Evolutionary conservation across 1,140 invertebrate species (phyloP), one percentile per base, ranked within the genome.

Genomic region (Sweltsa coloradensis): DNA sequence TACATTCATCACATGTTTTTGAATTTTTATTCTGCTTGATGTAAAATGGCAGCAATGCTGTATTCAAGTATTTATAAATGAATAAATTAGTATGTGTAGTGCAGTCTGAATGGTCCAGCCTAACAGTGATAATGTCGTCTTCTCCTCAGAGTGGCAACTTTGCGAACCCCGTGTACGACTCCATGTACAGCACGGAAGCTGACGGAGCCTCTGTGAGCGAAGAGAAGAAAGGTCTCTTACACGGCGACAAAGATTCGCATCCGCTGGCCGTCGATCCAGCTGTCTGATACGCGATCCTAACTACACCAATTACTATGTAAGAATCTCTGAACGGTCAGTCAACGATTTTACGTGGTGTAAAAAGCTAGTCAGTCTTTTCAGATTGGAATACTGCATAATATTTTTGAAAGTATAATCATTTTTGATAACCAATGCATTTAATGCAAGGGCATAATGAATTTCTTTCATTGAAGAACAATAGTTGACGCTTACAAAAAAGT

Each of bases 161-260:
- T 69, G 80, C 78, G 21, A 89, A 89, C 67, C 85, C 85, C 3
- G 81, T 89, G 21, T 90, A 89, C 64, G 85, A 89, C 51, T 80
- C 78, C 9, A 78, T 86, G 64, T 86, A 84, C 61, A 72, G 70
- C 48, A 54, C 57, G 26, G 55, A 54, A 5, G 61, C 59, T 42
- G 71, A 70, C n/a, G 66, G 65, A n/a, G 63, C 60, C 45, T 57
- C 57, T 36, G 51, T 52, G 11, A 60, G 47, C 25, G 67, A 69
- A 49, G 75, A 78, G 53, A 76, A 77, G 57, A 73, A 72, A 41
- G 71, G 71, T 11, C 59, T 75, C 9, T 56, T 76, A 36, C 66
- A 41, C 5, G 34, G 24, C n/a, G 7, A 18, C 5, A 45, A 31
- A 16, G 29, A 19, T 4, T 21, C 22, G 25, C 43, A 45, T 13